Base-by-base conservation (phyloP, 2,888 invertebrate species). In the Amphipyra berbera region DNA sequence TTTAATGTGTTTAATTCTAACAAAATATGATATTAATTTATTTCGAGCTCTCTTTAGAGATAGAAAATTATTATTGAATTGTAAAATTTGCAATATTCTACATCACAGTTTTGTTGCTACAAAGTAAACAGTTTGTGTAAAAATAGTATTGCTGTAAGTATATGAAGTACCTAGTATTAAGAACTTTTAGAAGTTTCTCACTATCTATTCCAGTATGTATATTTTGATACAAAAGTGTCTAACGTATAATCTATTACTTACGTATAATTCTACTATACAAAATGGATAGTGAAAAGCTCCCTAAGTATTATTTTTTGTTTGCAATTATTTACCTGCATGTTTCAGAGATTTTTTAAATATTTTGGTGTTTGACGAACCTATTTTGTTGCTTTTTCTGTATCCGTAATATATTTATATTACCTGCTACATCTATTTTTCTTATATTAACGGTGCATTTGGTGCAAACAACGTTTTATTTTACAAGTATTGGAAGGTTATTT, bases 1-100 rank as follows among this genome's bases (percentile, higher is more conserved):
- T 88, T 88, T 88, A 86, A 82, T 82, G 78, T 83, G 60, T 69
- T 57, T 60, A 50, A 54, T 59, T 61, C 21, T 68, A 61, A 70
- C 38, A 21, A 61, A 63, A 62, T 53, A 60, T 56, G 45, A 59
- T 76, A 71, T 76, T 78, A 71, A 78, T 74, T 76, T 76, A 74
- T 78, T 67, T 60, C 33, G 56, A 72, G 78, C 79, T 78, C 78
- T 78, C 77, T 78, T 68, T 68, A 65, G 48, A 61, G 6, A 35
- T 69, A 47, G 44, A 57, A 46, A 21, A 50, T 58, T 45, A 40
- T 52, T 21, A 33, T 53, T 60, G 9, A 70, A 56, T 71, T 52
- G n/a, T 35, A 57, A 45, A 58, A 48, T 27, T 40, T 61, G 42
- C 61, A 65, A 73, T 73, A 66, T 59, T 57, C 42, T 35, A 64